These are phyloP conservation scores for Dolomedes plantarius DNA, from an alignment of 2,888 invertebrate genomes.

Conservation along the genomic window DNA sequence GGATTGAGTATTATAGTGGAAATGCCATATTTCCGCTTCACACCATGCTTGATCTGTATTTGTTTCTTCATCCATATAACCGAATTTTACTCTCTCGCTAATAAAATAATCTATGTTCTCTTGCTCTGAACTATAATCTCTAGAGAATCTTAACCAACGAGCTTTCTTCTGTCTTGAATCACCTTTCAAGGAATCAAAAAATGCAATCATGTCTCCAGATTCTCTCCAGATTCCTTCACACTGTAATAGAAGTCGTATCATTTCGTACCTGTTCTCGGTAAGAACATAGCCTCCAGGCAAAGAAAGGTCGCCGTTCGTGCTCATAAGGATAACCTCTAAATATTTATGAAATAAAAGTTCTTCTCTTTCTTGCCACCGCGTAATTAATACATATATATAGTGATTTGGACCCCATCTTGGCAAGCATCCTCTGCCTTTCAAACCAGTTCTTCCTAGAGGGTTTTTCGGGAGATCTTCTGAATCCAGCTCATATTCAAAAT, in stretches of 20 bases:
- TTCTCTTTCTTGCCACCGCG: slow-evolving; percentile 73
- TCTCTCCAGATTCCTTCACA: not conserved
- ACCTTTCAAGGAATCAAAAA: slow-evolving; percentile 25
- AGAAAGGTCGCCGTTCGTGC: not conserved
- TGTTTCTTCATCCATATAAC: slow-evolving; percentile 76
- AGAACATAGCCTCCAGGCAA: slow-evolving; percentile 30
- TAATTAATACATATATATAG: slow-evolving; percentile 75
- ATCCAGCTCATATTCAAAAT: slow-evolving; percentile 29
- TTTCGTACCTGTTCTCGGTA: slow-evolving; percentile 11
- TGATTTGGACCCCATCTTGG: slow-evolving; percentile 77
- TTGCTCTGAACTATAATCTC: not conserved
- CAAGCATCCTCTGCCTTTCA: slow-evolving; percentile 76
- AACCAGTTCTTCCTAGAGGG: slow-evolving; percentile 76
- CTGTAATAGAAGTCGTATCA: slow-evolving; percentile 2
- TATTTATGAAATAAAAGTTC: not conserved
- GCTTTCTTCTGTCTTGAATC: not conserved
- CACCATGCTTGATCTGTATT: slow-evolving; percentile 76
- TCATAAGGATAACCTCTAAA: slow-evolving; percentile 25
- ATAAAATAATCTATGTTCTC: not conserved
- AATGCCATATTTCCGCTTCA: slow-evolving; percentile 74
- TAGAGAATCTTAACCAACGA: too few species aligned
- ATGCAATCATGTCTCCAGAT: slow-evolving; percentile 25
- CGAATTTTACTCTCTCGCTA: slow-evolving; percentile 59
- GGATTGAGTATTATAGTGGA: slow-evolving; percentile 70
- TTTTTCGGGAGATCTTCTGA: slow-evolving; percentile 74